These are phyloP conservation scores for Nemotelus pantherinus DNA, from an alignment of 2,888 invertebrate genomes.

Conservation along the genomic window DNA sequence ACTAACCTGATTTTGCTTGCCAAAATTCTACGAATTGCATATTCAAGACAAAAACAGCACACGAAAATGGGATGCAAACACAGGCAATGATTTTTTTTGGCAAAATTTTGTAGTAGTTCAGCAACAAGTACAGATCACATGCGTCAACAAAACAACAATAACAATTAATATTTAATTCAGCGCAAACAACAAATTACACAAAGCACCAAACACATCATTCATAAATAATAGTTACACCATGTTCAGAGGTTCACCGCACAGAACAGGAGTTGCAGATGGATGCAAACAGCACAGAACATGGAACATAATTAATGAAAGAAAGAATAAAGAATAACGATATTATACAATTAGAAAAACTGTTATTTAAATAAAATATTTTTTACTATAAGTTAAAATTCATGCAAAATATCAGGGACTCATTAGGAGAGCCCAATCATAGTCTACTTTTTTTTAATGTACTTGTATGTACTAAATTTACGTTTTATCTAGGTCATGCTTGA, in stretches of 20 bases:
- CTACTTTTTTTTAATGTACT: too few species aligned
- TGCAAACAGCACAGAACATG: constrained; percentile 15
- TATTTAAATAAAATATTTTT: background rate
- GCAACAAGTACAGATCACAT: constrained; percentile 19
- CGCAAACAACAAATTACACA: constrained; percentile 22
- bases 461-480: too few species aligned
- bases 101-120: background rate
- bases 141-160: constrained; percentile 24
- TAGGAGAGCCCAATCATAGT: too few species aligned
- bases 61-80: constrained; percentile 14
- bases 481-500: too few species aligned
- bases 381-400: background rate
- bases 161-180: constrained; percentile 26
- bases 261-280: background rate
- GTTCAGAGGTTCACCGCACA: constrained; percentile 46
- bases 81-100: background rate
- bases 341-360: constrained; percentile 24
- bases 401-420: background rate
- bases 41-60: constrained; percentile 12
- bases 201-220: constrained; percentile 11
- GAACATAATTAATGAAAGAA: constrained; percentile 21
- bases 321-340: background rate
- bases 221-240: constrained; percentile 47
- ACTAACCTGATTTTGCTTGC: constrained; percentile 87
- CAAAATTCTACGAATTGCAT: constrained; percentile 72